Evolutionary conservation across 2,113 vertebrate species (phyloP).

Genomic region (Caretta caretta): DNA sequence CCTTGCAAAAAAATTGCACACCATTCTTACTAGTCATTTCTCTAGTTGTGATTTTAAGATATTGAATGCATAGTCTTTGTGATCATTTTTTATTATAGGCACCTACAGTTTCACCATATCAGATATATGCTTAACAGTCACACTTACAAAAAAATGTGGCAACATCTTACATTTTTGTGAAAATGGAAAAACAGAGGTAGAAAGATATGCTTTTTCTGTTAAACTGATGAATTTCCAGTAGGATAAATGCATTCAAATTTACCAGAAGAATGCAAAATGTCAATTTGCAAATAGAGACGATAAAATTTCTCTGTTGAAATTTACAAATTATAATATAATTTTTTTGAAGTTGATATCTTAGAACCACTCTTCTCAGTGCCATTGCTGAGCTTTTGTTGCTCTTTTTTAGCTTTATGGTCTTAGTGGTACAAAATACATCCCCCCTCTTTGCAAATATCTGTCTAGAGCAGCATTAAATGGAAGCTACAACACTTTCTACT

Average conservation of each 20-base stretch:
- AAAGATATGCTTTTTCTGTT: background rate
- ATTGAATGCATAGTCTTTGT: background rate
- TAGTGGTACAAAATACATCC: slow-evolving; percentile 3
- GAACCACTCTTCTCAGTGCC: background rate
- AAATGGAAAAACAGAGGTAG: background rate
- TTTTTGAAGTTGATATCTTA: background rate
- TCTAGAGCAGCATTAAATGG: background rate
- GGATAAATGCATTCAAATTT: background rate
- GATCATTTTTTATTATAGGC: too few species aligned
- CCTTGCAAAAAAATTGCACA: background rate
- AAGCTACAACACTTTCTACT: background rate
- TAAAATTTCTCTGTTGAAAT: background rate
- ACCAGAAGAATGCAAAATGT: background rate
- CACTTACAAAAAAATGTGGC: background rate
- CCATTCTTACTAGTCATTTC: background rate
- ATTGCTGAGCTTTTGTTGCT: background rate
- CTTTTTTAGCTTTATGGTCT: background rate
- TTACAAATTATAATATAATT: background rate
- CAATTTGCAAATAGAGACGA: background rate
- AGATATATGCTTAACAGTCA: background rate
- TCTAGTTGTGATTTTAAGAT: background rate
- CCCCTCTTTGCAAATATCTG: background rate
- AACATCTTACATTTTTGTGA: background rate
- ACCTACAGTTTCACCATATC: too few species aligned
- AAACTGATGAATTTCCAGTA: background rate